phyloP scores from a whole-genome alignment of 2,113 vertebrate genomes.

The Nycticryphes semicollaris region DNA sequence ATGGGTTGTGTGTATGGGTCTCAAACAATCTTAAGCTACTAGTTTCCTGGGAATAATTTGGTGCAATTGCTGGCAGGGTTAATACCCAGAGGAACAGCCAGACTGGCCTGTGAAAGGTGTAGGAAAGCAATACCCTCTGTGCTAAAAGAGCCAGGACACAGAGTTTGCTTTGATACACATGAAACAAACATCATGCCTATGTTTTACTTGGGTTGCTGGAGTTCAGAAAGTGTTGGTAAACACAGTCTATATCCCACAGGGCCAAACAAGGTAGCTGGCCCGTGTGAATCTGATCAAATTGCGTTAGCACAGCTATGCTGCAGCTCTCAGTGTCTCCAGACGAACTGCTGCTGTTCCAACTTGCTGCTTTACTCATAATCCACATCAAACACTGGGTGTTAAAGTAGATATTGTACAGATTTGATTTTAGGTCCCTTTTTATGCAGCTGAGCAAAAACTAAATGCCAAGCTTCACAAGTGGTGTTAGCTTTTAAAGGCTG shows the following conservation, averaged over 20 bases:
- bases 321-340: background rate
- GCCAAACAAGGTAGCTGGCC: background rate
- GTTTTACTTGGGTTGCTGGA: background rate
- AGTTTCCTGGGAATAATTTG: background rate
- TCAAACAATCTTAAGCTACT: background rate
- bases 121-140: background rate
- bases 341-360: background rate
- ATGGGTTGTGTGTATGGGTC: background rate
- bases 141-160: background rate
- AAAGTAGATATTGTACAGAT: slow-evolving; percentile 37
- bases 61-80: background rate
- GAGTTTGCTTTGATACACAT: background rate
- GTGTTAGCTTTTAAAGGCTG: slow-evolving; percentile 19
- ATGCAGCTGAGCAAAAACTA: slow-evolving; percentile 40
- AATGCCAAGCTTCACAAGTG: slow-evolving; percentile 3
- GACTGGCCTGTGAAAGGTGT: background rate
- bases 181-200: background rate
- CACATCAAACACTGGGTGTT: slow-evolving; percentile 42
- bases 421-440: slow-evolving; percentile 44
- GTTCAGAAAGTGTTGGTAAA: slow-evolving; percentile 13
- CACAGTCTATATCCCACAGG: background rate
- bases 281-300: background rate
- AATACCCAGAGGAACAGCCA: background rate
- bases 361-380: slow-evolving; percentile 42
- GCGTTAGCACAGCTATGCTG: background rate